These are phyloP conservation scores for Zaprionus bogoriensis DNA, from an alignment of 2,888 invertebrate genomes.

Conservation along the genomic window DNA sequence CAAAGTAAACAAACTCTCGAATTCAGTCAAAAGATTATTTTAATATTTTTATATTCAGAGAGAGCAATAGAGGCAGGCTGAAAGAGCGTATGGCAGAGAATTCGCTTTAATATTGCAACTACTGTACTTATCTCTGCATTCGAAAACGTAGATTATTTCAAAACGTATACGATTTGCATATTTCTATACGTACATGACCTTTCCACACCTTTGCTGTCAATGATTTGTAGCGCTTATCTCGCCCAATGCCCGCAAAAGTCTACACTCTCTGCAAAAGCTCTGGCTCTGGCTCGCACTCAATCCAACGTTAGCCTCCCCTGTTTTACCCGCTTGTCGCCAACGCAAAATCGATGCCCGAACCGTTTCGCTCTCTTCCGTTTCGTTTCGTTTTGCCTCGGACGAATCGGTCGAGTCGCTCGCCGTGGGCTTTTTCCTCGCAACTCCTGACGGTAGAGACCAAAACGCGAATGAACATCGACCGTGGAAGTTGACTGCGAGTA, in stretches of 20 bases:
- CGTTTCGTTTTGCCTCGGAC: slow-evolving; percentile 53
- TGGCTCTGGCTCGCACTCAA: slow-evolving; percentile 4
- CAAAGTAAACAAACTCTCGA: too few relatives aligned
- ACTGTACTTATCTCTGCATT: too few relatives aligned
- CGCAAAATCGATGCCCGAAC: slow-evolving; percentile 67
- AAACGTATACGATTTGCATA: too few relatives aligned
- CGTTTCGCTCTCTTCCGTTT: slow-evolving; percentile 66
- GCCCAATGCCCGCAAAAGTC: slow-evolving; percentile 37
- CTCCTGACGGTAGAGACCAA: slow-evolving; percentile 75
- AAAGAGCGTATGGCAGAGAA: too few relatives aligned
- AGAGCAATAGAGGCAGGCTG: too few relatives aligned
- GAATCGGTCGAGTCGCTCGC: slow-evolving; percentile 19
- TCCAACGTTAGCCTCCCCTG: too few relatives aligned
- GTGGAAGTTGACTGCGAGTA: slow-evolving; percentile 81
- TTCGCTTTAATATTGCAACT: too few relatives aligned
- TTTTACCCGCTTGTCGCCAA: slow-evolving; percentile 28
- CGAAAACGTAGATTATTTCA: too few relatives aligned
- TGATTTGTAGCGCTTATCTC: slow-evolving; percentile 4
- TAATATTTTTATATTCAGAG: too few relatives aligned
- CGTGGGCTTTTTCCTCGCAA: slow-evolving; percentile 75
- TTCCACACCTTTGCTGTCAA: not conserved
- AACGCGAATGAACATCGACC: slow-evolving; percentile 83
- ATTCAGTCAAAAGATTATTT: too few relatives aligned
- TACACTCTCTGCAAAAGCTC: slow-evolving; percentile 60
- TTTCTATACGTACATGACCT: too few relatives aligned